These are phyloP conservation scores for Hypsopygia costalis DNA, from an alignment of 2,888 invertebrate genomes.

Conservation along the genomic window DNA sequence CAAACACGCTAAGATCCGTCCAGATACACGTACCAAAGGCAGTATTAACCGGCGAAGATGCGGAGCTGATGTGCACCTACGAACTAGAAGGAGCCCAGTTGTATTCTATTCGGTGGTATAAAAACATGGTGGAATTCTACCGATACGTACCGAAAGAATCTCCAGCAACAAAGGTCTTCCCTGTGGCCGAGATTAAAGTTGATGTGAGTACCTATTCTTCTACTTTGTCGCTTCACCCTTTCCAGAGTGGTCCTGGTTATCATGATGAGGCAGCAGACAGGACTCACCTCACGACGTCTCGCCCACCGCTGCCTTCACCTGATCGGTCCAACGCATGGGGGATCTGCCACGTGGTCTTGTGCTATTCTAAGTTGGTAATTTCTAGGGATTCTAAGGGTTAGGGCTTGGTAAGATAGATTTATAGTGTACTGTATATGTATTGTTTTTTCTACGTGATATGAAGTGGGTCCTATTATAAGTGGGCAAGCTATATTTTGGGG, in stretches of 20 bases:
- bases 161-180: slow-evolving; percentile 85
- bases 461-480: too few species aligned
- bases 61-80: slow-evolving; percentile 77
- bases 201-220: slow-evolving; percentile 83
- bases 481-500: too few species aligned
- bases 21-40: slow-evolving; percentile 78
- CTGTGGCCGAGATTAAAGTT: slow-evolving; percentile 85
- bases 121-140: slow-evolving; percentile 88
- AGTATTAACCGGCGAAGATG: slow-evolving; percentile 72
- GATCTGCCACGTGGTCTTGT: too few species aligned
- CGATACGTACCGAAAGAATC: slow-evolving; percentile 87
- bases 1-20: slow-evolving; percentile 62
- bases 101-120: slow-evolving; percentile 89
- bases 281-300: too few species aligned
- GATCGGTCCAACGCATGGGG: too few species aligned
- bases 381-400: neutral
- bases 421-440: too few species aligned
- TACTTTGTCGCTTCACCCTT: too few species aligned
- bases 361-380: neutral
- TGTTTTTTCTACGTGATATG: too few species aligned
- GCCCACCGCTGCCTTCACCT: too few species aligned
- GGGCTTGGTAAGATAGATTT: too few species aligned
- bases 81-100: slow-evolving; percentile 83
- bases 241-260: too few species aligned
- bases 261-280: too few species aligned